These are phyloP conservation scores for Poicephalus meyeri DNA, from an alignment of 2,113 vertebrate species.

Conservation along the genomic window DNA sequence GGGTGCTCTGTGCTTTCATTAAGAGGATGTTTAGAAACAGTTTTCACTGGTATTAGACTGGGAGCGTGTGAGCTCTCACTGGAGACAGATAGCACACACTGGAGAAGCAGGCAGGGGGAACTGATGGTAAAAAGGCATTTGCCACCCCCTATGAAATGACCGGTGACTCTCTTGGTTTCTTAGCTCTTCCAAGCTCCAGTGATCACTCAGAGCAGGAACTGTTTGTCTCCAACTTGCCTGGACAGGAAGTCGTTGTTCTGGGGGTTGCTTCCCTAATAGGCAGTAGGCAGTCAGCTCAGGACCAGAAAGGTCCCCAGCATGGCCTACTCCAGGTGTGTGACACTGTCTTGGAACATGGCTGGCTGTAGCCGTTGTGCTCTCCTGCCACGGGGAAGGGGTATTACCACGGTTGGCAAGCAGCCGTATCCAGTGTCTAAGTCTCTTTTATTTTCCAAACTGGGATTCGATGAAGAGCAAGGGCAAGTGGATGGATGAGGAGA, in stretches of 20 bases:
- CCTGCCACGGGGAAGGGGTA: constrained; percentile 4
- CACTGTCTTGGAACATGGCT: constrained; percentile 24
- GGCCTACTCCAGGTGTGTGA: constrained; percentile 24
- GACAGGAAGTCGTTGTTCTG: neutral
- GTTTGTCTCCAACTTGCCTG: neutral
- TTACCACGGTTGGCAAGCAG: constrained; percentile 11
- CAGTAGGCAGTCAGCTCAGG: constrained; percentile 10
- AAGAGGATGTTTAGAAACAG: constrained; percentile 70
- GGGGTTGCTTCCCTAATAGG: neutral
- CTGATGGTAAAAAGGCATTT: constrained; percentile 30
- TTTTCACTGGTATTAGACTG: constrained; percentile 49
- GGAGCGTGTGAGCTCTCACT: constrained; percentile 36
- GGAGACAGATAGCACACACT: neutral
- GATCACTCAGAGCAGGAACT: neutral
- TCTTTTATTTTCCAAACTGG: constrained; percentile 43
- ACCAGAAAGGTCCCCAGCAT: neutral
- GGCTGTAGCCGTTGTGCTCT: constrained; percentile 56
- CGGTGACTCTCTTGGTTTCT: neutral
- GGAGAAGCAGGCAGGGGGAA: constrained; percentile 38
- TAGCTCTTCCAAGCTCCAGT: neutral
- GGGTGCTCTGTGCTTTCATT: constrained; percentile 67
- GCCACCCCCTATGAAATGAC: neutral
- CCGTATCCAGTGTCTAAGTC: constrained; percentile 5
- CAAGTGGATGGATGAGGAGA: constrained; percentile 4
- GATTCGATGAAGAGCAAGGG: constrained; percentile 39